Evolutionary conservation across 2,113 vertebrate species (phyloP).

Genomic region (Carassius auratus): DNA sequence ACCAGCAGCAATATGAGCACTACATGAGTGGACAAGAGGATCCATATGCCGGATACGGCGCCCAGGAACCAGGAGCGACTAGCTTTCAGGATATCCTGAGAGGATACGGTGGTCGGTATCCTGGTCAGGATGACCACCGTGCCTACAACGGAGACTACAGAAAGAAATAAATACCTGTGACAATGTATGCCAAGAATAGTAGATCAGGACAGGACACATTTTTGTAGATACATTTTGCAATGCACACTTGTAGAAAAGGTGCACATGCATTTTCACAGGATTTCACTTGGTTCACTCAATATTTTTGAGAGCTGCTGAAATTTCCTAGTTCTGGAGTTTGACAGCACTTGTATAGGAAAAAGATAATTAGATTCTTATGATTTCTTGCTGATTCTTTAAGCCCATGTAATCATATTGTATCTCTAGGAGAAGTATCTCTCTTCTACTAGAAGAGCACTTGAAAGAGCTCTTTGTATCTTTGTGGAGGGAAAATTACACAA

Average conservation of each 20-base stretch:
- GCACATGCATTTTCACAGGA: constrained; percentile 18
- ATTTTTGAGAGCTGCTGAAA: constrained; percentile 24
- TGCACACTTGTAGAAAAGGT: constrained; percentile 34
- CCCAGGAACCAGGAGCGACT: constrained; percentile 63
- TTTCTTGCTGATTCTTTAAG: background rate
- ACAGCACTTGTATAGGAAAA: constrained; percentile 42
- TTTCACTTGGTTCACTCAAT: background rate
- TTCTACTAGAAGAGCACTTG: background rate
- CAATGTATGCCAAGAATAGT: background rate
- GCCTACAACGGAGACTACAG: constrained; percentile 74
- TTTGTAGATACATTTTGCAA: constrained; percentile 18
- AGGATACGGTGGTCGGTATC: constrained; percentile 69
- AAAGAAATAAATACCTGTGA: constrained; percentile 66
- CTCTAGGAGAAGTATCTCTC: background rate
- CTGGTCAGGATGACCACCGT: constrained; percentile 71
- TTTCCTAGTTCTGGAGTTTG: constrained; percentile 2
- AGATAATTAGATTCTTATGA: background rate
- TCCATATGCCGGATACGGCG: constrained; percentile 67
- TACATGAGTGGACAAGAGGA: constrained; percentile 79
- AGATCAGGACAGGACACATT: constrained; percentile 22
- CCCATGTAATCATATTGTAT: background rate
- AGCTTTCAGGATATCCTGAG: constrained; percentile 76
- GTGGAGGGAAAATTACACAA: background rate
- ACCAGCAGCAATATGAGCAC: constrained; percentile 71
- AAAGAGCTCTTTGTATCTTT: constrained; percentile 1